Percentiles rank a stretch among this genome's conserved stretches.
These are phyloP conservation scores for Choristoneura rosaceana DNA, from an alignment of 2,888 invertebrate species.

Conservation along the genomic window DNA sequence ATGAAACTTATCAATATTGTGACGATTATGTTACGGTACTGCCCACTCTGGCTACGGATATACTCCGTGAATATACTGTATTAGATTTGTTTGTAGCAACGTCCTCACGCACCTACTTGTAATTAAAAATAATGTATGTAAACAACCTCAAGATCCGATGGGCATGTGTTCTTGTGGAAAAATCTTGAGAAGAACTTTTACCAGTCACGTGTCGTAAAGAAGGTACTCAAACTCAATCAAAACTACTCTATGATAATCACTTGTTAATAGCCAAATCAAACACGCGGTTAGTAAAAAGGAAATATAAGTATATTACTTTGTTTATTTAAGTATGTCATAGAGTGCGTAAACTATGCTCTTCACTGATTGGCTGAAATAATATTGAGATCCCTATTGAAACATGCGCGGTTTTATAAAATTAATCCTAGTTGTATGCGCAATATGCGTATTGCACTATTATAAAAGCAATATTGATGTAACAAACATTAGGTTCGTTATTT, in stretches of 20 bases:
- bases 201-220: not conserved
- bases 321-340: not conserved
- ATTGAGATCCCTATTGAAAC: not conserved
- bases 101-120: no score
- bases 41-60: no score
- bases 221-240: not conserved
- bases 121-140: no score
- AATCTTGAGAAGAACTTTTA: not conserved
- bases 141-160: no score
- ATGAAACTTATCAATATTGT: no score
- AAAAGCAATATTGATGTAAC: slow-evolving; percentile 8
- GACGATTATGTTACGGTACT: no score
- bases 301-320: no score
- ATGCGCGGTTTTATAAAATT: not conserved
- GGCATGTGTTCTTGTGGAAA: not conserved
- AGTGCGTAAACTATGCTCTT: not conserved
- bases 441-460: slow-evolving; percentile 4
- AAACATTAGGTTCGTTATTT: slow-evolving; percentile 1
- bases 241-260: not conserved
- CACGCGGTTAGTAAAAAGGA: no score
- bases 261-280: not conserved
- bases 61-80: no score
- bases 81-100: no score
- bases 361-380: not conserved
- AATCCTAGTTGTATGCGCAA: not conserved